These are phyloP conservation scores for Euwallacea fornicatus DNA, from an alignment of 1,140 invertebrate genomes.

Conservation along the genomic window DNA sequence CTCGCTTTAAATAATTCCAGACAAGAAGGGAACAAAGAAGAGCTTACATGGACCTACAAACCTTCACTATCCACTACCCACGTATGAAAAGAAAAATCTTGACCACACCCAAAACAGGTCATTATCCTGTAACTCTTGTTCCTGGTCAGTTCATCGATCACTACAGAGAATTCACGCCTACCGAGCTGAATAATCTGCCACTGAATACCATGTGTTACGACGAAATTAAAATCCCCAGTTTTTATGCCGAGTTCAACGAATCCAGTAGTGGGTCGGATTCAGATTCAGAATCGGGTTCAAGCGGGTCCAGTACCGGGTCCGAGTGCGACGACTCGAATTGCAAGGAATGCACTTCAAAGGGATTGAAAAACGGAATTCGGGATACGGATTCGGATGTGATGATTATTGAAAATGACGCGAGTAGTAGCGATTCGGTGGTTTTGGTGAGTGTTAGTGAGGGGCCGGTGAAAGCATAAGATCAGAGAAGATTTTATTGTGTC, in stretches of 20 bases:
- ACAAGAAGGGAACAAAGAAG: slow-evolving; percentile 65
- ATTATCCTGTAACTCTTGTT: slow-evolving; percentile 88
- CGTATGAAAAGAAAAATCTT: slow-evolving; percentile 56
- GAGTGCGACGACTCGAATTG: slow-evolving; percentile 56
- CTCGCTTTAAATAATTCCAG: slow-evolving; percentile 24
- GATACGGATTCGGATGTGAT: slow-evolving; percentile 18
- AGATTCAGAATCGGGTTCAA: slow-evolving; percentile 55
- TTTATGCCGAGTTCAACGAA: slow-evolving; percentile 55
- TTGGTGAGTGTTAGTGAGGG: slow-evolving; percentile 17
- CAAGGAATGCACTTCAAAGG: slow-evolving; percentile 54
- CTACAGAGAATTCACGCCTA: slow-evolving; percentile 71
- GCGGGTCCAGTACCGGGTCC: slow-evolving; percentile 41
- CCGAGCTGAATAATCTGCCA: slow-evolving; percentile 79
- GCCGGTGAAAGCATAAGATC: too few relatives aligned
- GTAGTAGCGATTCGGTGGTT: slow-evolving; percentile 29
- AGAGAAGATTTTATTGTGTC: too few relatives aligned
- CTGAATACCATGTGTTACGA: slow-evolving; percentile 87
- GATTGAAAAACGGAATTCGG: slow-evolving; percentile 16
- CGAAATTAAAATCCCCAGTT: slow-evolving; percentile 55
- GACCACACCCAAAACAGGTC: slow-evolving; percentile 59
- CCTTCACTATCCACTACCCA: slow-evolving; percentile 53
- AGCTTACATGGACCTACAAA: slow-evolving; percentile 75
- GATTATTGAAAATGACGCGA: slow-evolving; percentile 22
- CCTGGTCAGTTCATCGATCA: slow-evolving; percentile 91
- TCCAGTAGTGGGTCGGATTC: slow-evolving; percentile 61